Evolutionary conservation across 2,888 invertebrate species (phyloP).

Genomic region (Dione vanillae): DNA sequence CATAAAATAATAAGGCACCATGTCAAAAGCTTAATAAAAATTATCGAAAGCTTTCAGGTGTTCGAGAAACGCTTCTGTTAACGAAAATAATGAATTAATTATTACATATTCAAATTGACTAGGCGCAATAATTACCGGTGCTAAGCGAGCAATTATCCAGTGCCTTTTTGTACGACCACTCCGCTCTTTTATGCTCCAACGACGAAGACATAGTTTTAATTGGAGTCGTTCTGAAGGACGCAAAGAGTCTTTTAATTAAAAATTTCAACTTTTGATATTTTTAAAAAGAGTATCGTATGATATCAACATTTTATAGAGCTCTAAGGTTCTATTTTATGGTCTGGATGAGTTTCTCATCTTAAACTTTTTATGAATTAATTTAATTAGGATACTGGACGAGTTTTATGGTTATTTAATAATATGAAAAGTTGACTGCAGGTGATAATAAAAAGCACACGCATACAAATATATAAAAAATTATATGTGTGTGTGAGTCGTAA

Average conservation of each 20-base stretch:
- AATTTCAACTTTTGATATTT: constrained; percentile 56
- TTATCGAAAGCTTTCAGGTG: constrained; percentile 5
- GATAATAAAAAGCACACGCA: too few species aligned
- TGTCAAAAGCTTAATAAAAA: constrained; percentile 6
- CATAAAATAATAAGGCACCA: constrained; percentile 17
- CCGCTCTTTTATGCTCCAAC: constrained; percentile 67
- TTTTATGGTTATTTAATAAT: constrained; percentile 21
- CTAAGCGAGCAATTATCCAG: constrained; percentile 67
- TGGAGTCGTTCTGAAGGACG: constrained; percentile 72
- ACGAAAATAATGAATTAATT: constrained; percentile 29
- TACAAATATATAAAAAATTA: constrained; percentile 21
- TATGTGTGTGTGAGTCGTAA: too few species aligned
- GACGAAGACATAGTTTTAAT: constrained; percentile 81
- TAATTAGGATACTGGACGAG: constrained; percentile 11
- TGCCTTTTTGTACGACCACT: constrained; percentile 65
- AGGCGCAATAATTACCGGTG: constrained; percentile 66
- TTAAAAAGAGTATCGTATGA: constrained; percentile 31
- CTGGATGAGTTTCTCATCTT: constrained; percentile 16
- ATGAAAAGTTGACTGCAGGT: constrained; percentile 14
- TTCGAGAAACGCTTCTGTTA: constrained; percentile 1
- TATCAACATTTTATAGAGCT: constrained; percentile 30
- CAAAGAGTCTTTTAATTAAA: constrained; percentile 79
- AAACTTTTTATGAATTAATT: constrained; percentile 20
- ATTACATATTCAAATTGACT: constrained; percentile 59
- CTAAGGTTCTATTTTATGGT: constrained; percentile 24